A percentile compares a stretch with the other conserved stretches of the same genome.
Conservation (phyloP, 2,113 vertebrate genomes). For the Cynopterus brachyotis region DNA sequence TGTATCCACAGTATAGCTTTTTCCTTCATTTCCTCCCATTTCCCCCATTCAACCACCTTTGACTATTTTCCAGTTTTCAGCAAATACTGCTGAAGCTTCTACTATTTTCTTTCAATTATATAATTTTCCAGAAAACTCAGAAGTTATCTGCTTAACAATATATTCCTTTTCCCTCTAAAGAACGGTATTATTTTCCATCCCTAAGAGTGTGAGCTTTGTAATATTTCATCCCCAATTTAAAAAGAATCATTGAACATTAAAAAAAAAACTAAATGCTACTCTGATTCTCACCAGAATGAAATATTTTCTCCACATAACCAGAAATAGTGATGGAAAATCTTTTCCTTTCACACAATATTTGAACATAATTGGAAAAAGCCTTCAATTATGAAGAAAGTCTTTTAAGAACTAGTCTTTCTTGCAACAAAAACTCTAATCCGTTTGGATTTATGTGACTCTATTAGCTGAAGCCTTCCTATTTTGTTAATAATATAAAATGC, state of each 20-base stretch:
- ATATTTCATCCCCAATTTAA: conserved; percentile 51
- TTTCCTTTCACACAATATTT: conserved; percentile 55
- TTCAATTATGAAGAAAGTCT: conserved; percentile 60
- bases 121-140: conserved; percentile 62
- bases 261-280: not conserved
- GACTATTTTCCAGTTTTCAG: conserved; percentile 24
- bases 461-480: conserved; percentile 49
- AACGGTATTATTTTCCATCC: conserved; percentile 52
- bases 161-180: conserved; percentile 64
- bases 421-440: conserved; percentile 49
- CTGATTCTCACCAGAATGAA: conserved; percentile 41
- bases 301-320: conserved; percentile 56
- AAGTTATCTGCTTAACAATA: conserved; percentile 64
- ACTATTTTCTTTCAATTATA: conserved; percentile 55
- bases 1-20: not conserved
- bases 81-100: conserved; percentile 10
- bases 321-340: conserved; percentile 58
- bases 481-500: conserved; percentile 42
- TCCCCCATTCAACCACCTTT: conserved; percentile 29
- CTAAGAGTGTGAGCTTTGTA: conserved; percentile 56
- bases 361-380: conserved; percentile 62
- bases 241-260: conserved; percentile 50
- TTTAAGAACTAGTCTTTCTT: conserved; percentile 50
- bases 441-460: conserved; percentile 54
- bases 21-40: conserved; percentile 15